A percentile compares a stretch with the other conserved stretches of the same genome.
phyloP scores from a whole-genome alignment of 2,888 invertebrate genomes.

The Prenolepis imparis region DNA sequence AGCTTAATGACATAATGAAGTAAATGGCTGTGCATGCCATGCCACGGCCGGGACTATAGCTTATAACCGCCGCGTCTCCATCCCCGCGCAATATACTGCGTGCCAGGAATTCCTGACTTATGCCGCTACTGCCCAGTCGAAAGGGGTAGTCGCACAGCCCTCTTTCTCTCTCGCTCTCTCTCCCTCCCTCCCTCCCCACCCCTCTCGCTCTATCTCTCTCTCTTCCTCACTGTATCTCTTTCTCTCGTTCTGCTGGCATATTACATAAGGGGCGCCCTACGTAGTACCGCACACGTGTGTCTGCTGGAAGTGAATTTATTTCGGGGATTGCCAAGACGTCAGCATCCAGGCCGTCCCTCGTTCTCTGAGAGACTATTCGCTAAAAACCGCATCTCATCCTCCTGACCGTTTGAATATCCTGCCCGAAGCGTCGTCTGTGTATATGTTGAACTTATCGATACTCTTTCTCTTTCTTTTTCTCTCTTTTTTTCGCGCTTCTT shows the following conservation, averaged over 20 bases:
- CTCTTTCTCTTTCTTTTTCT: too few relatives aligned
- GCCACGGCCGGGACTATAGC: slow-evolving; percentile 84
- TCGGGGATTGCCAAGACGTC: slow-evolving; percentile 65
- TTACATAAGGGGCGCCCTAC: slow-evolving; percentile 67
- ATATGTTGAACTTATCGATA: neutral
- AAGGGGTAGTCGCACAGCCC: slow-evolving; percentile 73
- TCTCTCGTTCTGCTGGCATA: slow-evolving; percentile 73
- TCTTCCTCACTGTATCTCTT: slow-evolving; percentile 48
- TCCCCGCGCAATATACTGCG: slow-evolving; percentile 85
- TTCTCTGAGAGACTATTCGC: slow-evolving; percentile 53
- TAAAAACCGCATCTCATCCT: slow-evolving; percentile 62
- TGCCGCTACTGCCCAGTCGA: slow-evolving; percentile 81
- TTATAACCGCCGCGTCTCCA: slow-evolving; percentile 83
- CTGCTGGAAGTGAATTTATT: slow-evolving; percentile 72
- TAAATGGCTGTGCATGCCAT: slow-evolving; percentile 86
- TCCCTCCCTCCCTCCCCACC: slow-evolving; percentile 30
- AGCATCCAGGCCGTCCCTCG: slow-evolving; percentile 42
- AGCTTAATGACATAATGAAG: slow-evolving; percentile 87
- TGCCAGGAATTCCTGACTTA: slow-evolving; percentile 86
- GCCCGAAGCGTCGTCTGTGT: slow-evolving; percentile 18
- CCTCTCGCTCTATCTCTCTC: slow-evolving; percentile 30
- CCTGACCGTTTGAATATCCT: slow-evolving; percentile 54
- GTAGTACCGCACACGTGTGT: slow-evolving; percentile 52
- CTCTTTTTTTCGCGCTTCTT: neutral
- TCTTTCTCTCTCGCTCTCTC: neutral